Percentiles rank a stretch among this genome's conserved stretches.
Conservation (phyloP, 2,888 invertebrate species). For the Hirudinaria manillensis region DNA sequence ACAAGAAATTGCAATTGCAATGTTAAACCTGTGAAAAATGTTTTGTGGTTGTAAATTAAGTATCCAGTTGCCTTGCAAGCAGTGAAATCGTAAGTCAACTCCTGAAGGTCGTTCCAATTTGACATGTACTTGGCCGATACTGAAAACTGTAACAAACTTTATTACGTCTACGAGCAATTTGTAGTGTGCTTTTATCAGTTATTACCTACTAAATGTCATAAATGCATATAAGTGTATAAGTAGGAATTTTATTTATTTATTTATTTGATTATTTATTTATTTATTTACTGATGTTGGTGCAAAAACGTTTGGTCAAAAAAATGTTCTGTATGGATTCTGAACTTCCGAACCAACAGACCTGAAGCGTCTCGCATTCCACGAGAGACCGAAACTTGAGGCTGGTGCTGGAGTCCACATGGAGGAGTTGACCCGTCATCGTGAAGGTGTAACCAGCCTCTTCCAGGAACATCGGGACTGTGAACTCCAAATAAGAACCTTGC, state of each 20-base stretch:
- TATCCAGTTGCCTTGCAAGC: conserved; percentile 89
- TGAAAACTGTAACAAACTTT: conserved; percentile 61
- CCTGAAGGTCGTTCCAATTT: conserved; percentile 91
- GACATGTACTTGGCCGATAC: conserved; percentile 81
- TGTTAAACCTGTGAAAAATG: conserved; percentile 73
- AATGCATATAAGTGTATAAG: no score
- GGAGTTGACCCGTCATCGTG: conserved; percentile 82
- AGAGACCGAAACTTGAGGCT: conserved; percentile 86
- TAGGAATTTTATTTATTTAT: no score
- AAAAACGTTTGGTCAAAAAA: no score
- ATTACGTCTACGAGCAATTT: no score
- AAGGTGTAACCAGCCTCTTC: conserved; percentile 82
- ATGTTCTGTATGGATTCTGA: no score
- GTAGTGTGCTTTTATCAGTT: no score
- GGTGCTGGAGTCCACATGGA: conserved; percentile 90
- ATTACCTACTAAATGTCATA: no score
- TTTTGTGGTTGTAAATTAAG: conserved; percentile 87
- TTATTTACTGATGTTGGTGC: no score
- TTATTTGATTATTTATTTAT: no score
- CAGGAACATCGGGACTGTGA: conserved; percentile 85
- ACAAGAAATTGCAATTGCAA: neutral
- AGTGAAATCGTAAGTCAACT: conserved; percentile 83
- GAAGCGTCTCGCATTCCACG: conserved; percentile 86
- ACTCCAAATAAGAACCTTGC: conserved; percentile 89
- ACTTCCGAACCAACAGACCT: conserved; percentile 55